A percentile compares a stretch with the other conserved stretches of the same genome.
phyloP scores from a whole-genome alignment of 2,113 vertebrate species.

The Oenanthe melanoleuca region DNA sequence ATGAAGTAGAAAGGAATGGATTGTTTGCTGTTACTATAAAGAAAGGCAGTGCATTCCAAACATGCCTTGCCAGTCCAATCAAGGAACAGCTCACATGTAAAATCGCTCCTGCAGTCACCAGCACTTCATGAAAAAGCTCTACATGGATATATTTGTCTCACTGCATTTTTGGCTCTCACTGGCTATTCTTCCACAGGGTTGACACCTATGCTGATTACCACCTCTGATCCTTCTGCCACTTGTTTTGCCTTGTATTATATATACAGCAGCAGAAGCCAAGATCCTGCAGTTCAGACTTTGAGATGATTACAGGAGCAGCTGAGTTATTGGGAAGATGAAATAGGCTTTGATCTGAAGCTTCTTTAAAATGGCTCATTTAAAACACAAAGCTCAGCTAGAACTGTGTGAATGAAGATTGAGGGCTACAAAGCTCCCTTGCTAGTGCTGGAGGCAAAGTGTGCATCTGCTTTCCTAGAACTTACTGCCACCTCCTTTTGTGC shows the following conservation, averaged over 20 bases:
- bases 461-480: not conserved
- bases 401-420: not conserved
- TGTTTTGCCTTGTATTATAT: conserved; percentile 5
- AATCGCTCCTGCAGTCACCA: not conserved
- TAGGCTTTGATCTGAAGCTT: conserved; percentile 13
- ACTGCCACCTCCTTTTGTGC: not conserved
- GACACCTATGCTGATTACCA: conserved; percentile 19
- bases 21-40: not conserved
- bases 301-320: conserved; percentile 22
- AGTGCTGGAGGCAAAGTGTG: not conserved
- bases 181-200: not conserved
- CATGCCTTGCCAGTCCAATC: not conserved
- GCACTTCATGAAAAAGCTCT: not conserved
- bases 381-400: conserved; percentile 9
- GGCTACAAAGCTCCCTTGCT: not conserved
- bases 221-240: conserved; percentile 49
- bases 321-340: not conserved
- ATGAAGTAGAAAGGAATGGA: not conserved
- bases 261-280: conserved; percentile 33
- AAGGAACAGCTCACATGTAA: not conserved
- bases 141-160: accelerated
- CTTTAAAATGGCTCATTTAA: conserved; percentile 24
- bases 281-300: not conserved
- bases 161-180: not conserved
- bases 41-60: not conserved